Evolutionary conservation across 2,797 vertebrate species (phyloP), one percentile per base, ranked within the genome.

Genomic region (Lagorchestes hirsutus): DNA sequence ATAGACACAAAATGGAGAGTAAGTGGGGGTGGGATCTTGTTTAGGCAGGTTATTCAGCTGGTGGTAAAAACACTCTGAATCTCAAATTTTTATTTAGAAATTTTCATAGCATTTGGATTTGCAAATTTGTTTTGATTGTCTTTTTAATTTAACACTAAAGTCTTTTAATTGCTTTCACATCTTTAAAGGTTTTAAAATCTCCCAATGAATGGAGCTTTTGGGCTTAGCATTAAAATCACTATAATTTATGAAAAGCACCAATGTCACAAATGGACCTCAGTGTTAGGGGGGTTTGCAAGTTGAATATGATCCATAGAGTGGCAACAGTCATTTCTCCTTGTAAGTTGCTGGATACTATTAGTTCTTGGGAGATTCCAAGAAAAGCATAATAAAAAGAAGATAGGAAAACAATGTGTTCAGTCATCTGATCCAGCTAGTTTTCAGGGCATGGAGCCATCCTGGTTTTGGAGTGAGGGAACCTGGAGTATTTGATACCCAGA

Each of bases 371-470:
- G 50, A 92, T 0, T 95, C 2, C 40, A 94, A 18, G 40, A 27
- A 94, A 40, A 96, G 24, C 55, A 46, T 93, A 92, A 74, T 54
- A 58, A 95, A 91, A 93, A 93, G 40, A n/a, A 93, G 54, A 87
- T 91, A 92, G 55, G 74, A 55, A 54, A 18, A 46, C 74, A 24
- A 46, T 27, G 74, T 24, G n/a, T 82, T 82, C 22, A 24, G 18
- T 54, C 1, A 11, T 0, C 22, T 0, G 55, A 0, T 93, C 56
- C 24, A 96, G 54, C 5, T 62, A 34, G 28, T 82, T 29, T 87
- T 2, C 14, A 91, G 18, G 67, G 29, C 0, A 8, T 34, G 50
- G 50, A 62, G n/a, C 34, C 5, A 13, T 22, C 46, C 31, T 91
- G n/a, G 31, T 3, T 55, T 91, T 10, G n/a, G 57, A 54, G 28